These are phyloP conservation scores for Paratrypauchen microcephalus DNA, from an alignment of 2,797 vertebrate genomes.

Conservation along the genomic window DNA sequence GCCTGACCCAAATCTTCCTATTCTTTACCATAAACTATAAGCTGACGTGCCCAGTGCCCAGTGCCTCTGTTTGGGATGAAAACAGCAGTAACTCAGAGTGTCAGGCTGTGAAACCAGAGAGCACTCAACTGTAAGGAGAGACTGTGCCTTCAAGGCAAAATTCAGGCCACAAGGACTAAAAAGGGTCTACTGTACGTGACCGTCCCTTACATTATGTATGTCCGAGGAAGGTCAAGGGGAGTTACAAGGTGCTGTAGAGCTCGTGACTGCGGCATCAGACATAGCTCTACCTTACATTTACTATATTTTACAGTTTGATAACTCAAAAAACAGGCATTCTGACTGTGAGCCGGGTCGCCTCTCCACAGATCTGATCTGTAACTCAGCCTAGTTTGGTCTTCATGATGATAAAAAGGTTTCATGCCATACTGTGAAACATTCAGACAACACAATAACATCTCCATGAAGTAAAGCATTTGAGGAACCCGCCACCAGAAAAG, in stretches of 20 bases:
- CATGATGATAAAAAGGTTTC: too few species aligned
- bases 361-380: too few species aligned
- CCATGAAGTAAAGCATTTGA: too few species aligned
- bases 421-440: too few species aligned
- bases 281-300: too few species aligned
- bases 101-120: conserved; percentile 53
- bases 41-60: conserved; percentile 15
- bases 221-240: conserved; percentile 31
- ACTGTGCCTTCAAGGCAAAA: conserved; percentile 48
- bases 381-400: too few species aligned
- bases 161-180: conserved; percentile 10
- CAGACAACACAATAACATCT: too few species aligned
- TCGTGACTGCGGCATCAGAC: too few species aligned
- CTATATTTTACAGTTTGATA: too few species aligned
- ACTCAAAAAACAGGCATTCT: too few species aligned
- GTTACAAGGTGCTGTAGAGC: background rate
- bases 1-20: conserved; percentile 14
- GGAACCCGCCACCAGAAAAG: too few species aligned
- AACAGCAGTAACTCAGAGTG: conserved; percentile 51
- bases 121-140: conserved; percentile 32
- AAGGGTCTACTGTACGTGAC: conserved; percentile 26
- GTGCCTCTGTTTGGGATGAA: conserved; percentile 41
- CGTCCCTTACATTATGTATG: conserved; percentile 18
- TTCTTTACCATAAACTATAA: conserved; percentile 13
- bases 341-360: too few species aligned